These are phyloP conservation scores for Itoplectis maculator DNA, from an alignment of 2,888 invertebrate genomes.

Conservation along the genomic window DNA sequence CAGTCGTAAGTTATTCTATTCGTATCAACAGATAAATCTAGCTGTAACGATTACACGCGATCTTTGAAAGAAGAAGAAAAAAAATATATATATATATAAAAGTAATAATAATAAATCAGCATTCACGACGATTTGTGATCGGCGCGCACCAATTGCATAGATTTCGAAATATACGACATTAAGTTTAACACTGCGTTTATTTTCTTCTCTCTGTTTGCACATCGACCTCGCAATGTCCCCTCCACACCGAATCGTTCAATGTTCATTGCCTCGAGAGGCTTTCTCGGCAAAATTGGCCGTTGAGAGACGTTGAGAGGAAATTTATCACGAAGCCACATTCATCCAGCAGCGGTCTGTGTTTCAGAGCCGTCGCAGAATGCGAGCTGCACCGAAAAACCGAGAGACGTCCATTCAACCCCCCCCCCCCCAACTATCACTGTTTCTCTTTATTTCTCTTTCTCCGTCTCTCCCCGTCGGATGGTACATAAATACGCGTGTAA, in stretches of 20 bases:
- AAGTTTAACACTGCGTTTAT: constrained; percentile 69
- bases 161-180: constrained; percentile 72
- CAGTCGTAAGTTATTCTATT: constrained; percentile 67
- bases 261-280: neutral
- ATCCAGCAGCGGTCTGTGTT: constrained; percentile 3
- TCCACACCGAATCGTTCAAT: neutral
- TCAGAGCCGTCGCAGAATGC: constrained; percentile 18
- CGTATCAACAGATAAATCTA: constrained; percentile 59
- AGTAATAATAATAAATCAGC: too few relatives aligned
- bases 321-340: constrained; percentile 29
- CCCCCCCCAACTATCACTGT: too few relatives aligned
- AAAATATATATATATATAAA: too few relatives aligned
- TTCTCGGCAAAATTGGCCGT: constrained; percentile 23
- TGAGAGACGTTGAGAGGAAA: neutral
- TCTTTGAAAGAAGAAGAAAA: too few relatives aligned
- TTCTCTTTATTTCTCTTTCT: too few relatives aligned
- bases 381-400: constrained; percentile 8
- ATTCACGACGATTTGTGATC: constrained; percentile 72
- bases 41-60: constrained; percentile 62
- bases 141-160: constrained; percentile 68
- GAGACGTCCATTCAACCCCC: constrained; percentile 25
- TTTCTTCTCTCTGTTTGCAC: constrained; percentile 20
- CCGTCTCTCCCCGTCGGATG: constrained; percentile 66
- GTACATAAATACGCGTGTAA: constrained; percentile 75
- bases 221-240: too few relatives aligned